Evolutionary conservation across 2,797 vertebrate genomes (phyloP).

Genomic region (Botia kubotai): DNA sequence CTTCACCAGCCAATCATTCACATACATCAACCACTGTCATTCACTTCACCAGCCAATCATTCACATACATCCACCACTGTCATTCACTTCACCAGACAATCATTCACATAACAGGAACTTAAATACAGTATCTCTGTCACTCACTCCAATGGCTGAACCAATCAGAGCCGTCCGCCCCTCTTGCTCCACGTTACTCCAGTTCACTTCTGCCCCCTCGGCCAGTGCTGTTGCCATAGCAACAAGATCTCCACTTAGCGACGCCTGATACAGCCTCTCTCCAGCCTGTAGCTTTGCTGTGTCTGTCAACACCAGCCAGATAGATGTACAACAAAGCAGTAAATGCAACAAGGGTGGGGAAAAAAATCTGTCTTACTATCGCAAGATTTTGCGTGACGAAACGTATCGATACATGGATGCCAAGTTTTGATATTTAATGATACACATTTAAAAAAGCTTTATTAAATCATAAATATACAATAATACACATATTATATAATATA

Average conservation of each 20-base stretch:
- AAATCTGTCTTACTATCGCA: no score
- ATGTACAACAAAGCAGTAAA: neutral
- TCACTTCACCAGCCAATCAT: neutral
- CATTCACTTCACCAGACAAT: neutral
- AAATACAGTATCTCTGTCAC: constrained; percentile 4
- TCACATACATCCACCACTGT: no score
- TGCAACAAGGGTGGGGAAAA: neutral
- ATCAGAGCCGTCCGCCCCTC: constrained; percentile 76
- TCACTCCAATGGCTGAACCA: constrained; percentile 75
- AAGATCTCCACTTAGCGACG: constrained; percentile 67
- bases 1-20: neutral
- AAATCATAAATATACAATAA: no score
- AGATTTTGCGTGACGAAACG: neutral
- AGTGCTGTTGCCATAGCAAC: constrained; percentile 71
- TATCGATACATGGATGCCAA: neutral
- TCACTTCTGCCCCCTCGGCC: constrained; percentile 74
- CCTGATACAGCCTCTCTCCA: constrained; percentile 65
- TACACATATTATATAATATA: no score
- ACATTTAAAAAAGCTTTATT: no score
- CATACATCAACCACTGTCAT: no score
- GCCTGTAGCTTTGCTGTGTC: constrained; percentile 41
- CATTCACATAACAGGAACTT: neutral
- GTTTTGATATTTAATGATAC: no score
- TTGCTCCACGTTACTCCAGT: constrained; percentile 65
- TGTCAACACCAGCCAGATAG: constrained; percentile 12